phyloP scores from a whole-genome alignment of 2,797 vertebrate species.

The Helicolenus hilgendorfi region DNA sequence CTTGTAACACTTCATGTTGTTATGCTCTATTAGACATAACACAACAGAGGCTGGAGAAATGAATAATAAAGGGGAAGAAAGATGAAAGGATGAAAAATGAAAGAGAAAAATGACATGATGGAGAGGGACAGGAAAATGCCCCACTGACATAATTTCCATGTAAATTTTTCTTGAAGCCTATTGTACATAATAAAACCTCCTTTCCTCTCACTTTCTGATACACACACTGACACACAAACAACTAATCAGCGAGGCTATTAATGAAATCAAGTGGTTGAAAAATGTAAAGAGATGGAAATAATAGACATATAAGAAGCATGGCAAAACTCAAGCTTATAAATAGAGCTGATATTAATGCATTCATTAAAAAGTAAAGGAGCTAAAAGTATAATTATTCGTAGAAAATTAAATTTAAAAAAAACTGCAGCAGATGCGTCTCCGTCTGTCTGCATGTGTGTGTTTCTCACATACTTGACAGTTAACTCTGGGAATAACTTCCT shows the following conservation, averaged over 20 bases:
- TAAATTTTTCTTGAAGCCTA: not conserved
- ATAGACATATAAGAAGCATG: not conserved
- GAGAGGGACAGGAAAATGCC: not conserved
- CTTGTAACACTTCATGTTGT: not conserved
- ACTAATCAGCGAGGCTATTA: not conserved
- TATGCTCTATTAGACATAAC: not conserved
- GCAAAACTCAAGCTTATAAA: not conserved
- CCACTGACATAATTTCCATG: not conserved
- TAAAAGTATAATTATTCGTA: not conserved
- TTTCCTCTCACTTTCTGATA: not conserved
- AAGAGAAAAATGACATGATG: not conserved
- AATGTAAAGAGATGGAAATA: not conserved
- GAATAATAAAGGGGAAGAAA: not conserved
- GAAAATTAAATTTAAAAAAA: not conserved
- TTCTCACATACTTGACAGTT: not conserved
- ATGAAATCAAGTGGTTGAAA: not conserved
- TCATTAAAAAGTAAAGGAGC: not conserved
- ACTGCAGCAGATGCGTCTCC: not conserved
- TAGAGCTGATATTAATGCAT: not conserved
- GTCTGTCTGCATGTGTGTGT: not conserved
- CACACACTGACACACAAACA: not conserved
- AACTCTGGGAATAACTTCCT: not conserved
- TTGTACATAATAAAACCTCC: conserved; percentile 2
- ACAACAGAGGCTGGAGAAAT: not conserved
- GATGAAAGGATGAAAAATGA: not conserved